Conservation (phyloP, 2,797 vertebrate species). For the Sebastes oblongus region DNA sequence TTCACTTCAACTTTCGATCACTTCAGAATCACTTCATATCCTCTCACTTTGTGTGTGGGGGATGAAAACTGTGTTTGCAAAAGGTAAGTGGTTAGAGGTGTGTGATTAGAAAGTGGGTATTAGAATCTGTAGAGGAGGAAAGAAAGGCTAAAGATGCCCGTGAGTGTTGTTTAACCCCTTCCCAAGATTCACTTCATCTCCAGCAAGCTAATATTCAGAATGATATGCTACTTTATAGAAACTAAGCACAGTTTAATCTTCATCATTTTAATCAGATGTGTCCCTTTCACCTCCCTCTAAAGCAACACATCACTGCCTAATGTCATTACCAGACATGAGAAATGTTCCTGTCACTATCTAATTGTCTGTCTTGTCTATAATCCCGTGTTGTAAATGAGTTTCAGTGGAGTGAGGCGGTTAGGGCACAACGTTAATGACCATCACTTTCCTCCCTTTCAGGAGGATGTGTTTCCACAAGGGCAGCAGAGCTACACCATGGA, state of each 20-base stretch:
- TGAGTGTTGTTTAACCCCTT: slow-evolving; percentile 8
- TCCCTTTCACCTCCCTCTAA: neutral
- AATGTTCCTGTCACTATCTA: neutral
- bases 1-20: slow-evolving; percentile 33
- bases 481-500: slow-evolving; percentile 89
- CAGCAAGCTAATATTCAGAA: neutral
- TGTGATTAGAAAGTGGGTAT: slow-evolving; percentile 9
- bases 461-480: slow-evolving; percentile 88
- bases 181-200: neutral
- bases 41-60: slow-evolving; percentile 46
- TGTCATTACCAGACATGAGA: neutral
- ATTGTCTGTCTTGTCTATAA: neutral
- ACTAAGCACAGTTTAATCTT: slow-evolving; percentile 12
- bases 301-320: slow-evolving; percentile 22
- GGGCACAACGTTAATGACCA: neutral
- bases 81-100: slow-evolving; percentile 62
- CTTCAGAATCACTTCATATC: slow-evolving; percentile 58
- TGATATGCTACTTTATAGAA: slow-evolving; percentile 3
- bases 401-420: neutral
- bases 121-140: slow-evolving; percentile 9
- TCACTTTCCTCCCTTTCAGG: slow-evolving; percentile 74
- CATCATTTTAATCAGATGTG: slow-evolving; percentile 6
- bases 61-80: slow-evolving; percentile 35
- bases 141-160: neutral
- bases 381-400: neutral